Percentiles rank a stretch among this genome's conserved stretches.
Conservation (phyloP, 1,140 invertebrate genomes). For the Lutraria rhynchaena region DNA sequence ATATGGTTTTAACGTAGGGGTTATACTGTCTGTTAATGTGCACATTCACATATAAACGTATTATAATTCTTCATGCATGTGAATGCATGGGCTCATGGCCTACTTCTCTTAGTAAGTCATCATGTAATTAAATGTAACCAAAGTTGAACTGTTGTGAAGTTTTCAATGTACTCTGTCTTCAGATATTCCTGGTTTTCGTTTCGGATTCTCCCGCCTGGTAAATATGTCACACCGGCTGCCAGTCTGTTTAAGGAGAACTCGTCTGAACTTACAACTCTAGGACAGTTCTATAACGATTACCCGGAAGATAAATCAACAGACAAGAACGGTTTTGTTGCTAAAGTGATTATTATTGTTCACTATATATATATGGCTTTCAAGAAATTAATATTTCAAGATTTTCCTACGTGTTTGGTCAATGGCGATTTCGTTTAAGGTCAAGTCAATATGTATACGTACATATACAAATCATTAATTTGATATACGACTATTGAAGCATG, state of each 20-base stretch:
- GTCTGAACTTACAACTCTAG: slow-evolving; percentile 44
- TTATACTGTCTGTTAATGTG: too few species aligned
- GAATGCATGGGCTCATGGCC: too few species aligned
- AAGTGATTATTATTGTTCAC: not conserved
- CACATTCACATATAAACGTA: too few species aligned
- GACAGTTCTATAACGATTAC: slow-evolving; percentile 60
- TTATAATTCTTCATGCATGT: too few species aligned
- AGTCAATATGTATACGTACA: not conserved
- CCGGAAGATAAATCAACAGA: not conserved
- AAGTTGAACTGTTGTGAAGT: too few species aligned
- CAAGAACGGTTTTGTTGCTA: not conserved
- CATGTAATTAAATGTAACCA: too few species aligned
- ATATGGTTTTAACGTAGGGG: too few species aligned
- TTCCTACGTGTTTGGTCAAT: not conserved
- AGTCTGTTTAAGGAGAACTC: slow-evolving; percentile 53
- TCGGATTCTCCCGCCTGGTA: not conserved
- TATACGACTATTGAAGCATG: too few species aligned
- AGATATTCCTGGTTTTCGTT: slow-evolving; percentile 40
- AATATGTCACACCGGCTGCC: slow-evolving; percentile 13
- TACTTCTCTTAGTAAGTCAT: too few species aligned
- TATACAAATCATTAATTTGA: not conserved
- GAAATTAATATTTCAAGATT: not conserved
- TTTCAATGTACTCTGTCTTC: not conserved
- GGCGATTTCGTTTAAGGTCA: not conserved
- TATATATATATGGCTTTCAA: not conserved